A percentile compares a stretch with the other conserved stretches of the same genome.
These are phyloP conservation scores for Hydropsyche tenuis DNA, from an alignment of 1,140 invertebrate genomes.

Conservation along the genomic window DNA sequence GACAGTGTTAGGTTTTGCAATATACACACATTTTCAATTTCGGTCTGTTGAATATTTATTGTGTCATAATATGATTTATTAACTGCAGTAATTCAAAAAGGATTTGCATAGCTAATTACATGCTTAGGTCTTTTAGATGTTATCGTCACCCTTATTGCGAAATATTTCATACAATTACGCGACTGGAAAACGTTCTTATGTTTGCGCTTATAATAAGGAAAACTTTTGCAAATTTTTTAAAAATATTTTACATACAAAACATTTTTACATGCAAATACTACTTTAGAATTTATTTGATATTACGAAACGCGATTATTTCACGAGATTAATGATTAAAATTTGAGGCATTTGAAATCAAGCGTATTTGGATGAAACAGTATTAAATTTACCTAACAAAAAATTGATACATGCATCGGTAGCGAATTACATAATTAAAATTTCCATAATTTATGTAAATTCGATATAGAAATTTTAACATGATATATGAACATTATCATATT, in stretches of 20 bases:
- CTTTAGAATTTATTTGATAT: no score
- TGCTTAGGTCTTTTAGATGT: constrained; percentile 17
- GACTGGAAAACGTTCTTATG: constrained; percentile 5
- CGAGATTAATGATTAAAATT: background rate
- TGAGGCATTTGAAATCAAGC: background rate
- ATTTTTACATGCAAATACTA: background rate
- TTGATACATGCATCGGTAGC: no score
- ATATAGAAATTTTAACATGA: no score
- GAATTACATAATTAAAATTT: no score
- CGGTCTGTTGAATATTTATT: background rate
- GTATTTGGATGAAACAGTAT: no score
- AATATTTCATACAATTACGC: constrained; percentile 12
- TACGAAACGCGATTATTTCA: no score
- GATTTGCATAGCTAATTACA: constrained; percentile 26
- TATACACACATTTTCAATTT: constrained; percentile 11
- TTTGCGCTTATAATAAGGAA: background rate
- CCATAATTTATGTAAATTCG: no score
- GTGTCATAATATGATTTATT: constrained; percentile 23
- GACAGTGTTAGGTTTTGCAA: no score
- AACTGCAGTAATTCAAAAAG: constrained; percentile 1
- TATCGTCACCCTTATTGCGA: constrained; percentile 19
- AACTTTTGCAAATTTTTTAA: background rate
- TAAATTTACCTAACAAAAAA: no score
- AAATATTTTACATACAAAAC: background rate
- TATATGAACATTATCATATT: no score